Evolutionary conservation across 1,140 invertebrate species (phyloP), one percentile per base, ranked within the genome.

Genomic region (Drosophila ogumai): DNA sequence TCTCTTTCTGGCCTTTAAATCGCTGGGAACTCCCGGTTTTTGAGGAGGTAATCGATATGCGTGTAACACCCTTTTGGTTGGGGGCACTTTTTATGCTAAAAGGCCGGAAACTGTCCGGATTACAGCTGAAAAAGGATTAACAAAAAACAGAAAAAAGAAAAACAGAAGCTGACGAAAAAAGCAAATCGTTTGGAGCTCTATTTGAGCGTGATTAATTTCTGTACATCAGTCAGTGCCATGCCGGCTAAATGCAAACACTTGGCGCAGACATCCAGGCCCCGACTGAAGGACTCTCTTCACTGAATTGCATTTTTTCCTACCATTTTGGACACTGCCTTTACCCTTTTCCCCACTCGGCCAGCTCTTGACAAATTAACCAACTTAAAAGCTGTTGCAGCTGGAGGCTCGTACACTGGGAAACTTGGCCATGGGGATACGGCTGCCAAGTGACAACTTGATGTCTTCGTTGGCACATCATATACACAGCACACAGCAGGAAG

Each of bases 121-220:
- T 75, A 85, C 85, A 65, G 73, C 60, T 32, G 8, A 58, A 46
- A 46, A 59, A 55, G 17, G 49, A 54, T 43, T 47, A 40, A 28
- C 9, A 32, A 32, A 32, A 17, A 32, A n/a, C 1, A 22, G 22
- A 1, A 50, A 38, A 34, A 49, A 41, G 52, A 41, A 65, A 58
- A 22, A 31, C 31, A 6, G 25, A 46, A 25, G 46, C 12, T 31
- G 38, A 31, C 31, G 34, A 46, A 76, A 56, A 28, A 40, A 22
- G 15, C 38, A 34, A 57, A 49, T 13, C 61, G 59, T 22, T 63
- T 72, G 69, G 49, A 81, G 82, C 79, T 86, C 82, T 82, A 87
- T 82, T 86, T 87, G 82, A 87, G 82, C 82, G 82, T 87, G 79
- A 87, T 87, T 86, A 86, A 86, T 86, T 87, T 79, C 69, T 41